Conservation (phyloP, 1,140 invertebrate genomes). For the Campodea augens region DNA sequence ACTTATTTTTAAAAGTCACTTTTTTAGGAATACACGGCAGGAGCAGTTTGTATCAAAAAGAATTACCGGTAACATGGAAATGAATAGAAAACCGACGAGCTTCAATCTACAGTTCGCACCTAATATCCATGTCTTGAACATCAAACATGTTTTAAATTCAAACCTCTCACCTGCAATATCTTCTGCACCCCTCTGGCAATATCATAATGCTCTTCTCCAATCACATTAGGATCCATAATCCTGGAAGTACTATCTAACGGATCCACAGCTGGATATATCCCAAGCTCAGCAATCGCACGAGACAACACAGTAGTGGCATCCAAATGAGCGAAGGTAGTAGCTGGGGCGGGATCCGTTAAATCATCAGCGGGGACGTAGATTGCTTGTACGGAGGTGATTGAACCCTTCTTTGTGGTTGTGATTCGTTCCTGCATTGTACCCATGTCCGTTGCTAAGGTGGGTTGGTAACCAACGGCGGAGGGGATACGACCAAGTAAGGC, state of each 20-base stretch:
- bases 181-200: slow-evolving; percentile 35
- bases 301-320: slow-evolving; percentile 43
- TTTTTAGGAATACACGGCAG: too few relatives aligned
- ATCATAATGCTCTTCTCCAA: slow-evolving; percentile 36
- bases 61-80: too few relatives aligned
- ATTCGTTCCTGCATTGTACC: slow-evolving; percentile 43
- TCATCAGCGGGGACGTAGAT: slow-evolving; percentile 45
- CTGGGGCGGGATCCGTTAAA: slow-evolving; percentile 43
- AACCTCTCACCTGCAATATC: slow-evolving; percentile 26
- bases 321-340: slow-evolving; percentile 43
- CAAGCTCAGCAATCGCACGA: slow-evolving; percentile 39
- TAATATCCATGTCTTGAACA: too few relatives aligned
- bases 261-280: slow-evolving; percentile 43
- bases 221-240: slow-evolving; percentile 38
- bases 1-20: too few relatives aligned
- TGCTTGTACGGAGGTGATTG: slow-evolving; percentile 41
- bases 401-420: slow-evolving; percentile 41
- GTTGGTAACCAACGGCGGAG: slow-evolving; percentile 42
- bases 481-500: slow-evolving; percentile 42
- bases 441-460: slow-evolving; percentile 41
- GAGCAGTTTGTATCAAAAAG: too few relatives aligned
- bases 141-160: too few relatives aligned
- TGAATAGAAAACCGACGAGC: too few relatives aligned
- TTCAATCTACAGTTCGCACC: too few relatives aligned
- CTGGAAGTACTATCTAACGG: slow-evolving; percentile 39